These are phyloP conservation scores for Atta cephalotes DNA, from an alignment of 1,140 invertebrate genomes.

Conservation along the genomic window DNA sequence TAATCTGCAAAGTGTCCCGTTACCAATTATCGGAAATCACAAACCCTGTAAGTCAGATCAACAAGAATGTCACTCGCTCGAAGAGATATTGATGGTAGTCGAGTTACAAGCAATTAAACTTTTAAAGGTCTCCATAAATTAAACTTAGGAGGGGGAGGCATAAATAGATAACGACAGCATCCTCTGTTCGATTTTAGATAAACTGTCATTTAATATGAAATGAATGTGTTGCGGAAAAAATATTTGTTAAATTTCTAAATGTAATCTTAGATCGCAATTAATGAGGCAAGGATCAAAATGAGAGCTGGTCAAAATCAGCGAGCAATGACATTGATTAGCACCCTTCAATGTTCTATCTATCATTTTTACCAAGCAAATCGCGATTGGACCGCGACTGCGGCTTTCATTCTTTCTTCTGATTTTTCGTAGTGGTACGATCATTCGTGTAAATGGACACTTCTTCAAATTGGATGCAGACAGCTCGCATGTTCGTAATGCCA, in stretches of 20 bases:
- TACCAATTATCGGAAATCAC: constrained; percentile 34
- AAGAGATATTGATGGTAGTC: not conserved
- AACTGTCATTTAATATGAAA: not conserved
- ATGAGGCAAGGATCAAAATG: not conserved
- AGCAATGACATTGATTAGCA: not conserved
- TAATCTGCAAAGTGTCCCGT: not conserved
- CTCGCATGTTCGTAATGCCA: constrained; percentile 39
- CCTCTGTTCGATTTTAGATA: constrained; percentile 11
- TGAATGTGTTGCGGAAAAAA: not conserved
- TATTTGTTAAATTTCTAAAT: not conserved
- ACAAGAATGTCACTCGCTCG: constrained; percentile 8
- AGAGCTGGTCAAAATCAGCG: too few species aligned
- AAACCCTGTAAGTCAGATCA: constrained; percentile 13
- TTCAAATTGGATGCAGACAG: constrained; percentile 43
- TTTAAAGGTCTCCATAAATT: constrained; percentile 28
- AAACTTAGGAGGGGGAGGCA: not conserved
- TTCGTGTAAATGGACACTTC: constrained; percentile 57
- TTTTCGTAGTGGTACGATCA: constrained; percentile 35
- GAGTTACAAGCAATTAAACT: constrained; percentile 35
- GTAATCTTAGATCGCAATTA: not conserved
- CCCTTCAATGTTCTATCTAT: too few species aligned
- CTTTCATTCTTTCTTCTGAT: not conserved
- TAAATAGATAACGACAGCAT: constrained; percentile 26
- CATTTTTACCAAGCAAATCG: not conserved
- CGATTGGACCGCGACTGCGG: not conserved